Evolutionary conservation across 2,888 invertebrate genomes (phyloP).

Genomic region (Amiota communis): DNA sequence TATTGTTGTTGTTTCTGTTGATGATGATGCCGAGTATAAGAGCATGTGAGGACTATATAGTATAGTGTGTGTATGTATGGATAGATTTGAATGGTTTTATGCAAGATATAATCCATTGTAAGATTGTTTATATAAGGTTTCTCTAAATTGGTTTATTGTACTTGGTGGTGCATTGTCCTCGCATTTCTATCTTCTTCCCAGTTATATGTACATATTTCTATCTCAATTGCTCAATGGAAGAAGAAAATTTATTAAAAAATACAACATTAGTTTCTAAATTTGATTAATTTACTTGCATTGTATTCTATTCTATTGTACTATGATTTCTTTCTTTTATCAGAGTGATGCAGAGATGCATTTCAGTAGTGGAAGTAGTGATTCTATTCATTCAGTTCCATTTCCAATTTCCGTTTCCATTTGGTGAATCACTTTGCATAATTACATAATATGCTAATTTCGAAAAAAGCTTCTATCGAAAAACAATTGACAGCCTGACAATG

Average conservation of each 20-base stretch:
- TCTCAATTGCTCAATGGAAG: not conserved
- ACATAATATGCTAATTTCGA: not conserved
- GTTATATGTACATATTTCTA: not conserved
- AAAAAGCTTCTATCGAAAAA: not conserved
- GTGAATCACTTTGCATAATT: not conserved
- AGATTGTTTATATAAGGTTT: slow-evolving; percentile 63
- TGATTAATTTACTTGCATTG: no score
- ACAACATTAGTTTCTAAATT: not conserved
- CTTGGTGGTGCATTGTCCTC: slow-evolving; percentile 24
- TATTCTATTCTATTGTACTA: no score
- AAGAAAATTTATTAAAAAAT: not conserved
- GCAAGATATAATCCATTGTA: slow-evolving; percentile 56
- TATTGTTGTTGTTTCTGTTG: not conserved
- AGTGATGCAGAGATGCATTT: no score
- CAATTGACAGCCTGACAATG: slow-evolving; percentile 1
- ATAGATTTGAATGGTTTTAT: slow-evolving; percentile 30
- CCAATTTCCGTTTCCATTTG: no score
- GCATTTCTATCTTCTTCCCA: not conserved
- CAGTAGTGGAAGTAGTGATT: no score
- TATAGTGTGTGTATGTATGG: slow-evolving; percentile 25
- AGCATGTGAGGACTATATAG: not conserved
- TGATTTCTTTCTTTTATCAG: no score
- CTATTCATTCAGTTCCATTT: no score
- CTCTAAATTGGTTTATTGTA: slow-evolving; percentile 65
- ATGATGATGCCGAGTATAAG: not conserved